These are phyloP conservation scores for Alethe diademata DNA, from an alignment of 2,113 vertebrate genomes.

Conservation along the genomic window DNA sequence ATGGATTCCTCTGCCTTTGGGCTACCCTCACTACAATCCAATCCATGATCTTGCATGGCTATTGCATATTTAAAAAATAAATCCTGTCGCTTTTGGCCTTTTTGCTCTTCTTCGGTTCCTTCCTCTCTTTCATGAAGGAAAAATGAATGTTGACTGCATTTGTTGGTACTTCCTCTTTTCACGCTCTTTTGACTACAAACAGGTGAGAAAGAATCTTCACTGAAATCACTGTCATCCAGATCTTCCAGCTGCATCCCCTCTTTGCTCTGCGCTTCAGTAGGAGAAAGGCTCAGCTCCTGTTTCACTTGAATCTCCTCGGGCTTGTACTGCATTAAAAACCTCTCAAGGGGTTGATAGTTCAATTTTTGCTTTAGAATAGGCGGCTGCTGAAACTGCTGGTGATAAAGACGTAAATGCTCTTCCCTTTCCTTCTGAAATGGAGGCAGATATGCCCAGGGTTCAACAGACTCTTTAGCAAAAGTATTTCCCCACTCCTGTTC, in stretches of 20 bases:
- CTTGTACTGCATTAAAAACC: constrained; percentile 61
- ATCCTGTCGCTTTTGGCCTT: not conserved
- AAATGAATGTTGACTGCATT: constrained; percentile 62
- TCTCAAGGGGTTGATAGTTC: constrained; percentile 68
- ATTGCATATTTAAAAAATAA: constrained; percentile 41
- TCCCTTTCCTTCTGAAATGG: constrained; percentile 77
- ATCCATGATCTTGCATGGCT: not conserved
- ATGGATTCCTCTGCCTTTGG: not conserved
- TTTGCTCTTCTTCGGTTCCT: not conserved
- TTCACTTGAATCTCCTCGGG: constrained; percentile 42
- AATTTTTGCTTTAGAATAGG: constrained; percentile 75
- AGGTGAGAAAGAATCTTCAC: constrained; percentile 79
- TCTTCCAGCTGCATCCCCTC: constrained; percentile 69
- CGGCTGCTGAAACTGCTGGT: constrained; percentile 87
- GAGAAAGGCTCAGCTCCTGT: not conserved
- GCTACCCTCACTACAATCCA: not conserved
- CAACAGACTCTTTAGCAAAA: not conserved
- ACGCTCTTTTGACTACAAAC: constrained; percentile 26
- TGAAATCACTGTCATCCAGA: constrained; percentile 80
- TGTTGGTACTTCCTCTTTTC: constrained; percentile 6
- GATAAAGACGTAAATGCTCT: constrained; percentile 82
- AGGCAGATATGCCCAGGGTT: constrained; percentile 6
- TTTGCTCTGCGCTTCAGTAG: not conserved
- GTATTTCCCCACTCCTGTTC: not conserved
- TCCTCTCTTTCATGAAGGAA: constrained; percentile 73